Percentiles rank a stretch among this genome's conserved stretches.
phyloP scores from a whole-genome alignment of 2,888 invertebrate species.

The Tiliacea citrago region DNA sequence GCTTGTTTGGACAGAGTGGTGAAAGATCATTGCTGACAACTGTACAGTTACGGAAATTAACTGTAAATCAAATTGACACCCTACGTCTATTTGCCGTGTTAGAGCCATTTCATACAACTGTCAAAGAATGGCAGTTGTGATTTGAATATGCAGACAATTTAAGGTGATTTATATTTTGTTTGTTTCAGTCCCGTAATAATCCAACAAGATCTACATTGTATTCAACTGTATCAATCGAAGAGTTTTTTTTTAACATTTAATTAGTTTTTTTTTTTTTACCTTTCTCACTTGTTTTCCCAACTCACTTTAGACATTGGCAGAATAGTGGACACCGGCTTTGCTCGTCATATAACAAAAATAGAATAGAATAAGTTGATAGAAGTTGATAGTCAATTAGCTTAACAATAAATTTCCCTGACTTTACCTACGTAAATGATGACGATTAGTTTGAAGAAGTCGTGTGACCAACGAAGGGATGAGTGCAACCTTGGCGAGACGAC shows the following conservation, averaged over 20 bases:
- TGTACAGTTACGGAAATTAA: neutral
- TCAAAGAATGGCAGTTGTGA: neutral
- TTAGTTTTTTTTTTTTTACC: too few relatives aligned
- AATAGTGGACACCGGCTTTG: too few relatives aligned
- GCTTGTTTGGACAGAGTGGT: slow-evolving; percentile 13
- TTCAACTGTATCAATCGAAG: too few relatives aligned
- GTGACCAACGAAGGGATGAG: slow-evolving; percentile 53
- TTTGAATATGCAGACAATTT: neutral
- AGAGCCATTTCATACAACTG: neutral
- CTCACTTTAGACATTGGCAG: too few relatives aligned
- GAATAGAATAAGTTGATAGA: neutral
- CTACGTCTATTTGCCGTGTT: neutral
- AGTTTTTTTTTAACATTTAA: too few relatives aligned
- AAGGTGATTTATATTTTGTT: too few relatives aligned
- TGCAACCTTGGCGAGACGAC: slow-evolving; percentile 76
- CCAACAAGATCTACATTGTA: too few relatives aligned
- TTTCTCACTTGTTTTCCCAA: too few relatives aligned
- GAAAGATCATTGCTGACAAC: neutral
- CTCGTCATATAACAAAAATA: too few relatives aligned
- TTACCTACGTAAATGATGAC: slow-evolving; percentile 30
- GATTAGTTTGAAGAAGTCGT: slow-evolving; percentile 44
- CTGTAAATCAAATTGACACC: neutral
- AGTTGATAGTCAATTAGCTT: neutral
- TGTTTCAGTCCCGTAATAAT: too few relatives aligned
- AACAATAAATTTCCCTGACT: neutral